phyloP scores from a whole-genome alignment of 2,797 vertebrate species.

The Prunella strophiata region DNA sequence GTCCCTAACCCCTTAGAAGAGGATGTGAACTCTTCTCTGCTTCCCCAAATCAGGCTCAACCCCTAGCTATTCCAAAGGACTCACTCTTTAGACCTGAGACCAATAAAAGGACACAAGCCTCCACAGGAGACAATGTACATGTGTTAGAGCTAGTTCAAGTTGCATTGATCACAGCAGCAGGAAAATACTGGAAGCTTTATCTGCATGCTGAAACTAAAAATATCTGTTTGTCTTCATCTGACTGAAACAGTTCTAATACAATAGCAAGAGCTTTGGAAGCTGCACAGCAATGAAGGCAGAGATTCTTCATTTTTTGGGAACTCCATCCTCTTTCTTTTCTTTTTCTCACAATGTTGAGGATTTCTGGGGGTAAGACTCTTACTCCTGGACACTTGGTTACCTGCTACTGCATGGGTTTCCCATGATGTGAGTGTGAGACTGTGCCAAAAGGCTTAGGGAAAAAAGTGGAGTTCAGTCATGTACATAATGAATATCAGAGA shows the following conservation, averaged over 20 bases:
- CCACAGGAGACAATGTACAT: background rate
- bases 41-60: background rate
- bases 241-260: background rate
- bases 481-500: background rate
- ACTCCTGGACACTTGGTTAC: background rate
- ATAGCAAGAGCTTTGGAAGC: background rate
- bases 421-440: background rate
- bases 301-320: background rate
- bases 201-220: background rate
- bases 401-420: background rate
- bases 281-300: background rate
- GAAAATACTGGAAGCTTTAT: background rate
- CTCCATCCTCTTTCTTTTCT: background rate
- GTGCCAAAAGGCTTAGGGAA: background rate
- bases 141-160: background rate
- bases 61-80: background rate
- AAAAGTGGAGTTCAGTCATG: background rate
- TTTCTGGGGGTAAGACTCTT: background rate
- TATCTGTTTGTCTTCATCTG: background rate
- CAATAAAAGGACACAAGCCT: background rate
- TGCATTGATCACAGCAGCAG: background rate
- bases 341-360: background rate
- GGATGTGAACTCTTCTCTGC: background rate
- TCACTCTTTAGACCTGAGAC: background rate
- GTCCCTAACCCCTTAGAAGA: background rate